Evolutionary conservation across 2,113 vertebrate species (phyloP).

Genomic region (Bungarus multicinctus): DNA sequence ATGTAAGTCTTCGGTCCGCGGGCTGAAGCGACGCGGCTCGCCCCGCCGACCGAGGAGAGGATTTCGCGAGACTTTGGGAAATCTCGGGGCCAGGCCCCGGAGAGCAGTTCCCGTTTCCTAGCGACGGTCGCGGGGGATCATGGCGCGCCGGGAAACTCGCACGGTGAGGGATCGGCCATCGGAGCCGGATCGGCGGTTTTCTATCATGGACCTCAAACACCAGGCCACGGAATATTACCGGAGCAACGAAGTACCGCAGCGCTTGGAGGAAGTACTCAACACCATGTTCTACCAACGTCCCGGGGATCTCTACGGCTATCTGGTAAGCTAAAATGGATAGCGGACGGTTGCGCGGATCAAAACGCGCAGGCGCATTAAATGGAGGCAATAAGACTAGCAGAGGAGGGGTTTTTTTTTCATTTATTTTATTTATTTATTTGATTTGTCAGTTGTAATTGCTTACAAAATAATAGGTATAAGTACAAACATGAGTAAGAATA

Average conservation of each 20-base stretch:
- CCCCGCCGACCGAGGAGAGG: not conserved
- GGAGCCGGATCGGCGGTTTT: constrained; percentile 33
- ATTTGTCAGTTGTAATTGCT: no score
- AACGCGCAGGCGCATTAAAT: not conserved
- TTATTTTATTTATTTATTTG: no score
- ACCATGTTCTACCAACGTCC: constrained; percentile 66
- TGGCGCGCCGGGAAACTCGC: constrained; percentile 14
- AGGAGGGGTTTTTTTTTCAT: no score
- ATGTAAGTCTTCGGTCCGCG: no score
- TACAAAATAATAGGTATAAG: no score
- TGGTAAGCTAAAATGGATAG: constrained; percentile 66
- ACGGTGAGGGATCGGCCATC: not conserved
- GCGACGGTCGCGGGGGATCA: not conserved
- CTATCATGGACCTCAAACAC: constrained; percentile 32
- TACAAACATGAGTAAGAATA: no score
- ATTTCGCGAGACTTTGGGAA: constrained; percentile 36
- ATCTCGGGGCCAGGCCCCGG: accelerated
- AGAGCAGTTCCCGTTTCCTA: constrained; percentile 16
- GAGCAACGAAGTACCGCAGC: constrained; percentile 59
- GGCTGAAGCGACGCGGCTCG: not conserved
- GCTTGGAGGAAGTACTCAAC: constrained; percentile 75
- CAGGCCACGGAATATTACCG: constrained; percentile 75
- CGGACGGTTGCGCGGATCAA: not conserved
- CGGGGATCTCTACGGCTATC: constrained; percentile 74
- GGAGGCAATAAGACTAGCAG: not conserved